phyloP scores from a whole-genome alignment of 2,797 vertebrate species.

The Merluccius polli region DNA sequence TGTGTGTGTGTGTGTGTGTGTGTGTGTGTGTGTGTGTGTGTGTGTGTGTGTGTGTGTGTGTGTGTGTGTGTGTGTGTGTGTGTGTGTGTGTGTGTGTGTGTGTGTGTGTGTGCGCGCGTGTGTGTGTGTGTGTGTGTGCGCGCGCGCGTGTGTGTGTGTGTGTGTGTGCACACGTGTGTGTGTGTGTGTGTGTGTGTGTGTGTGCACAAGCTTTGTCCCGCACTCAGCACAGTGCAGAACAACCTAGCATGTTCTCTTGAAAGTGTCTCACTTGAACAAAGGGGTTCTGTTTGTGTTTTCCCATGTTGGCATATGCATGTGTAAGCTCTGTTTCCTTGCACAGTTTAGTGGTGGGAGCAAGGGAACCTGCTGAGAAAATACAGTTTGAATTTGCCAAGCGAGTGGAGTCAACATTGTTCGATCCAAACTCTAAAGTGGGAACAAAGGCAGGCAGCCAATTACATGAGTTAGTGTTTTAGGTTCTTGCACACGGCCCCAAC shows the following conservation, averaged over 20 bases:
- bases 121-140: no score
- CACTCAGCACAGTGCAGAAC: background rate
- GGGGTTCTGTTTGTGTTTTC: background rate
- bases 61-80: no score
- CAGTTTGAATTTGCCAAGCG: background rate
- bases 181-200: constrained; percentile 8
- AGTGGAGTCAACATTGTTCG: background rate
- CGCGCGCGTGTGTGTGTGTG: no score
- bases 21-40: constrained; percentile 1
- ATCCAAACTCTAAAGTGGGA: background rate
- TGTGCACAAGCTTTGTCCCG: constrained; percentile 11
- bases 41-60: no score
- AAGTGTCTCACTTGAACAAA: background rate
- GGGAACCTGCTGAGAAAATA: background rate
- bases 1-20: background rate
- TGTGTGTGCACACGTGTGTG: constrained; percentile 15
- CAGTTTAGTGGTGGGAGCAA: background rate
- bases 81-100: constrained; percentile 28
- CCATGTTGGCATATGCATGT: background rate
- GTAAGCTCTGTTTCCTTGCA: background rate
- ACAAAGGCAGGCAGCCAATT: background rate
- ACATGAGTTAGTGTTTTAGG: background rate
- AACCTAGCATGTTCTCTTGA: background rate
- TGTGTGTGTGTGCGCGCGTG: no score
- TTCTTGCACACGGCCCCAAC: background rate